Percentiles rank a stretch among this genome's conserved stretches.
Conservation (phyloP, 2,113 vertebrate genomes). For the Brienomyrus longianalis region DNA sequence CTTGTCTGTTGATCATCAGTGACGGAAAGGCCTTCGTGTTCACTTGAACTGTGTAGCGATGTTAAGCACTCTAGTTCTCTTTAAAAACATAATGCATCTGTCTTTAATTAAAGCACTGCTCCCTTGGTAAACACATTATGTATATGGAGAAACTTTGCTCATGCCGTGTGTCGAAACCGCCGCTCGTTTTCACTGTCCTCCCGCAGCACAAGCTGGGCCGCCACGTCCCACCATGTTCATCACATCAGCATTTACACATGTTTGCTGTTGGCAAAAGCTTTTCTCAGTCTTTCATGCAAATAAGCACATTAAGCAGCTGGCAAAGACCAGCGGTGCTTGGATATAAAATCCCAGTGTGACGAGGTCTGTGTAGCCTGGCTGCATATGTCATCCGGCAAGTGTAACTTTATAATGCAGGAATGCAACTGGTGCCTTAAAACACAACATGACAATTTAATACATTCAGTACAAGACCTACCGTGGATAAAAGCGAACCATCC, state of each 20-base stretch:
- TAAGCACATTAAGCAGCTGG: background rate
- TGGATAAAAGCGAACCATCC: background rate
- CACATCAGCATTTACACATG: background rate
- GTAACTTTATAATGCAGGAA: background rate
- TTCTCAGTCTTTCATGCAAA: background rate
- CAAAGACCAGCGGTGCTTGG: background rate
- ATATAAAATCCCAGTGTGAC: background rate
- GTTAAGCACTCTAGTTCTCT: background rate
- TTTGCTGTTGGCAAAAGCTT: background rate
- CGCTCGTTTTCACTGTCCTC: background rate
- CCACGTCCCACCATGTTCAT: background rate
- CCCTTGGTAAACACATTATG: background rate
- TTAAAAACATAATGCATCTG: background rate
- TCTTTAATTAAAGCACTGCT: background rate
- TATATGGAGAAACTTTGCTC: background rate
- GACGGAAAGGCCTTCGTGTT: background rate
- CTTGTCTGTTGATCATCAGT: background rate
- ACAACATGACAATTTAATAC: background rate
- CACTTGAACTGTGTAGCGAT: background rate
- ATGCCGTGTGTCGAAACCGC: background rate
- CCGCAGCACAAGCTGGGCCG: accelerated
- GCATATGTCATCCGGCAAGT: background rate
- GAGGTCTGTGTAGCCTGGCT: background rate
- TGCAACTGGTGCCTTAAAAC: background rate
- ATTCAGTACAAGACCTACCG: background rate